Percentiles rank a stretch among this genome's conserved stretches.
These are phyloP conservation scores for Indicator indicator DNA, from an alignment of 2,113 vertebrate species.

Conservation along the genomic window DNA sequence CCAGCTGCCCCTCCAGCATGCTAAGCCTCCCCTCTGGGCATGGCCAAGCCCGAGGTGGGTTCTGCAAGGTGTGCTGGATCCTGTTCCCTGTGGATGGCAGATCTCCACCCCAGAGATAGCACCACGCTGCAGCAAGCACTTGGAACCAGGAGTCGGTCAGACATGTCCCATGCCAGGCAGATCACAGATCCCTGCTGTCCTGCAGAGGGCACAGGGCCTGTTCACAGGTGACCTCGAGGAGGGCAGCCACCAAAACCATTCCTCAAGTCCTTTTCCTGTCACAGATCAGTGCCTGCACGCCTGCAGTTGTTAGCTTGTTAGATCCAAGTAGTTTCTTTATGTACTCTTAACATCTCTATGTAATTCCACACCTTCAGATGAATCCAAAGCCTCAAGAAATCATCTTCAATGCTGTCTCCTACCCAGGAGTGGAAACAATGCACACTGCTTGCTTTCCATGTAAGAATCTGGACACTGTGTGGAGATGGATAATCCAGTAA, in stretches of 20 bases:
- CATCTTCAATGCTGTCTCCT: neutral
- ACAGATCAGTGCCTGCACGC: neutral
- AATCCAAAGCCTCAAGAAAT: neutral
- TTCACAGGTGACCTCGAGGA: neutral
- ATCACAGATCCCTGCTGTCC: neutral
- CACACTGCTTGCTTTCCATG: neutral
- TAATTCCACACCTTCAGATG: neutral
- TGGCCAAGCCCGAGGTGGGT: accelerated
- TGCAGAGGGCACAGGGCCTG: neutral
- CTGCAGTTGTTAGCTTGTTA: neutral
- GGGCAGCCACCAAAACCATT: neutral
- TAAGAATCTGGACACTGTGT: neutral
- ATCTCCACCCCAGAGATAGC: accelerated
- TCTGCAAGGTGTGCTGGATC: neutral
- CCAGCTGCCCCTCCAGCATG: accelerated
- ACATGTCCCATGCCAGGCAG: accelerated
- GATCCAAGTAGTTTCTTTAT: neutral
- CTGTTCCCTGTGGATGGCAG: accelerated
- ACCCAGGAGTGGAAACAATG: neutral
- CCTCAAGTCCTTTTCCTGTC: neutral
- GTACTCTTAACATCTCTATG: neutral
- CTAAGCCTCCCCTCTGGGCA: accelerated
- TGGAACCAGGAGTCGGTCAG: neutral
- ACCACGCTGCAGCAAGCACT: accelerated
- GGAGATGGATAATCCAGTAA: neutral